These are phyloP conservation scores for Drosophila lini DNA, from an alignment of 1,140 invertebrate genomes.

Conservation along the genomic window DNA sequence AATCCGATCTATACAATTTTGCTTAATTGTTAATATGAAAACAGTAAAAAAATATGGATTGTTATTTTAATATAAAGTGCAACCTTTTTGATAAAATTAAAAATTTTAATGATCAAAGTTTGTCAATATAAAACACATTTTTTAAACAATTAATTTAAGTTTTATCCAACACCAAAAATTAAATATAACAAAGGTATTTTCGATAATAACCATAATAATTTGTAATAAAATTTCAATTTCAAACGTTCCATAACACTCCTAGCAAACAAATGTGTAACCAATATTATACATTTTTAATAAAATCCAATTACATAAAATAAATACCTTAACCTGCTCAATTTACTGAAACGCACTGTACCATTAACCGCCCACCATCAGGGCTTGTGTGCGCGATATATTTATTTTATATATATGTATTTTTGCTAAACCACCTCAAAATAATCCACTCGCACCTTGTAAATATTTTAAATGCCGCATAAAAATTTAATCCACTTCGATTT, in stretches of 20 bases:
- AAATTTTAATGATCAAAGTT: no score
- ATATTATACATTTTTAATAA: background rate
- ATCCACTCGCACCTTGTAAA: conserved; percentile 48
- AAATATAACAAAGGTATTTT: no score
- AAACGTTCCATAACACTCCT: background rate
- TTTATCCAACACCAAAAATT: no score
- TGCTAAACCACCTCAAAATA: conserved; percentile 10
- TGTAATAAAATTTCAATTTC: background rate
- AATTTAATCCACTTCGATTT: conserved; percentile 48
- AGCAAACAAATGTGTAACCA: background rate
- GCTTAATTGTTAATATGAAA: no score
- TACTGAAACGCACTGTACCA: conserved; percentile 17
- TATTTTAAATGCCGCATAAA: conserved; percentile 42
- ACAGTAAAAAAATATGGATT: no score
- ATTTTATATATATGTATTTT: background rate
- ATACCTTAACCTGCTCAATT: background rate
- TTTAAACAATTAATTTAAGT: no score
- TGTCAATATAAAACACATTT: no score
- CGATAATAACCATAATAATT: no score
- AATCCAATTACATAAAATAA: no score
- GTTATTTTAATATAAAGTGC: no score
- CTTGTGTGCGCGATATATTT: conserved; percentile 2
- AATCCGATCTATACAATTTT: no score
- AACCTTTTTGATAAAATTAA: no score
- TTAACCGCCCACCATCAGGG: background rate